A percentile compares a stretch with the other conserved stretches of the same genome.
Evolutionary conservation across 2,888 invertebrate genomes (phyloP).

Genomic region (Cosmia pyralina): DNA sequence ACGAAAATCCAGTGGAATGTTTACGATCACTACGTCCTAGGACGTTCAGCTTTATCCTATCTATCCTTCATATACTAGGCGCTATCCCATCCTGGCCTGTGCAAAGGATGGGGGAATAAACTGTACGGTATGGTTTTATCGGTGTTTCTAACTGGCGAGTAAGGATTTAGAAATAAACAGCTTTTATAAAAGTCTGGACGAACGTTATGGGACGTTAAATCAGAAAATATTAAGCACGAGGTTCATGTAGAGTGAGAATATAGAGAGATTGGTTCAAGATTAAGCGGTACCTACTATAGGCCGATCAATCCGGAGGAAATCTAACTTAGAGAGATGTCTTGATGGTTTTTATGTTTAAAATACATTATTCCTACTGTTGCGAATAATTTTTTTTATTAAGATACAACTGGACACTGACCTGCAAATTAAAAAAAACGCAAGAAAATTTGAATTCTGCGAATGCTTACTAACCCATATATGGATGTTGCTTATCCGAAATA

Average conservation of each 20-base stretch:
- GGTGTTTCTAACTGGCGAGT: not conserved
- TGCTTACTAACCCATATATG: too few relatives aligned
- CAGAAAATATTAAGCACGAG: not conserved
- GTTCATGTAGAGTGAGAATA: not conserved
- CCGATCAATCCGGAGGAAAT: too few relatives aligned
- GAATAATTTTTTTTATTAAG: too few relatives aligned
- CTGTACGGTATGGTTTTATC: slow-evolving; percentile 37
- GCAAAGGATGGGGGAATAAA: slow-evolving; percentile 21
- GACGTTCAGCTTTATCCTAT: slow-evolving; percentile 34
- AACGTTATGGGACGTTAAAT: not conserved
- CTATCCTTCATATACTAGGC: slow-evolving; percentile 38
- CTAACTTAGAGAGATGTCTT: too few relatives aligned
- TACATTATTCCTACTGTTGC: too few relatives aligned
- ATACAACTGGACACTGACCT: too few relatives aligned
- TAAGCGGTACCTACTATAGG: not conserved
- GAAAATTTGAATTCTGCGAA: too few relatives aligned
- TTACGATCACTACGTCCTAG: slow-evolving; percentile 48
- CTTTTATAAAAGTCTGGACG: not conserved
- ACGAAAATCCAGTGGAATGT: slow-evolving; percentile 55
- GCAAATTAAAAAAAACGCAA: too few relatives aligned
- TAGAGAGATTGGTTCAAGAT: not conserved
- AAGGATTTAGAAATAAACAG: slow-evolving; percentile 15
- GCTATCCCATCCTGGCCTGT: slow-evolving; percentile 27
- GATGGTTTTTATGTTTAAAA: too few relatives aligned
- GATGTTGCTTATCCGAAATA: too few relatives aligned